Conservation (phyloP, 1,140 invertebrate species). For the Drosophila bifasciata region DNA sequence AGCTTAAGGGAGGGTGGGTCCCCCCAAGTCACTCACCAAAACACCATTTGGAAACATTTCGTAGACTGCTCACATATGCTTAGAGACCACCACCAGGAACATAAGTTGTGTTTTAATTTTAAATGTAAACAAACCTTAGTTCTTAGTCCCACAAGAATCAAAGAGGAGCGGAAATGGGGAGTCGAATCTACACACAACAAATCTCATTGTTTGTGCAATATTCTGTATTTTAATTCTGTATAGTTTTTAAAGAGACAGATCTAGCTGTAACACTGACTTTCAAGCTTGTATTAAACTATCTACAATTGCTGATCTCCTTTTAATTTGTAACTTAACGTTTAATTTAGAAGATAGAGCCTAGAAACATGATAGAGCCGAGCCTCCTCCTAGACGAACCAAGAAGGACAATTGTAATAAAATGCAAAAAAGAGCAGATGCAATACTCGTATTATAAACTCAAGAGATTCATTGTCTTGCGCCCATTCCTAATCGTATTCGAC, state of each 20-base stretch:
- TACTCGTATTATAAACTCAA: constrained; percentile 44
- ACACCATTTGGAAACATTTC: constrained; percentile 66
- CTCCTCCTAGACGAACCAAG: constrained; percentile 17
- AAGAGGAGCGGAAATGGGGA: background rate
- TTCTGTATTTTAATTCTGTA: constrained; percentile 65
- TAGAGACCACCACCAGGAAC: constrained; percentile 41
- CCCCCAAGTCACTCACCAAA: constrained; percentile 64
- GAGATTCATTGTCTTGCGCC: background rate
- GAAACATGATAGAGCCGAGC: constrained; percentile 8
- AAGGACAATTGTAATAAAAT: constrained; percentile 61
- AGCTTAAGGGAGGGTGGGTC: constrained; percentile 11
- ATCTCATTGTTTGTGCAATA: constrained; percentile 74
- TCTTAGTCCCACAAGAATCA: constrained; percentile 11
- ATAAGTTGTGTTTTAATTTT: constrained; percentile 45
- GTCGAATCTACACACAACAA: constrained; percentile 30
- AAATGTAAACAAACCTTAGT: constrained; percentile 15
- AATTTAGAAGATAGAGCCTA: constrained; percentile 10
- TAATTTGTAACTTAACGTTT: constrained; percentile 59
- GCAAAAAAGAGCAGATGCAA: constrained; percentile 56
- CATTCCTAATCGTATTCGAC: constrained; percentile 37
- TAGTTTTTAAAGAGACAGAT: constrained; percentile 46
- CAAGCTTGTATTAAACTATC: constrained; percentile 57
- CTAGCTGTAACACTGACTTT: constrained; percentile 39
- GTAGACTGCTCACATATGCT: constrained; percentile 68
- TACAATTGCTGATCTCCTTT: constrained; percentile 75